Percentiles rank a stretch among this genome's conserved stretches.
Conservation (phyloP, 2,888 invertebrate species). For the Crematogaster levior region DNA sequence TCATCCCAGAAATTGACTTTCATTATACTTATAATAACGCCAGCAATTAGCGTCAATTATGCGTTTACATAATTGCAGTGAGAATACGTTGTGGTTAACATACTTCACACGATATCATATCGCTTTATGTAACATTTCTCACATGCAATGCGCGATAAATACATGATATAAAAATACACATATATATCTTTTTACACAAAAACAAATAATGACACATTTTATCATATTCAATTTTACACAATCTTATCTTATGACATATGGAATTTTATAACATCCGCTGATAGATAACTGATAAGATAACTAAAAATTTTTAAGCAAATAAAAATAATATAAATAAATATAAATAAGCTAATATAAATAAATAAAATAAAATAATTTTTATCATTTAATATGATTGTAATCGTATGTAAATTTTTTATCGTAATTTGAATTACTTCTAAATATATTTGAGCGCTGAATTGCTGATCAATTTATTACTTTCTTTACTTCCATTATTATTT, state of each 20-base stretch:
- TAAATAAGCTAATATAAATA: not conserved
- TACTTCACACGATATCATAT: too few relatives aligned
- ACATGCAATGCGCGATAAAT: not conserved
- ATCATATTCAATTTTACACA: not conserved
- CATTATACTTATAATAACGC: not conserved
- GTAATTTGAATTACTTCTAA: not conserved
- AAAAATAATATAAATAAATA: too few relatives aligned
- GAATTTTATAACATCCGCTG: not conserved
- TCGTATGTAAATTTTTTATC: not conserved
- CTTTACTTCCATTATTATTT: not conserved
- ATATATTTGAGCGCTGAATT: not conserved
- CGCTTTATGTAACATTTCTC: not conserved
- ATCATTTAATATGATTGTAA: not conserved
- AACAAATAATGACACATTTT: not conserved
- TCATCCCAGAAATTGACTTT: not conserved
- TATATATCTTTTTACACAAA: not conserved
- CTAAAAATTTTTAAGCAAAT: not conserved
- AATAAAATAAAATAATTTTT: not conserved
- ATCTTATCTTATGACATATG: not conserved
- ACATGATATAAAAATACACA: not conserved
- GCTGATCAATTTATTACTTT: not conserved
- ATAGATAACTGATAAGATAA: not conserved
- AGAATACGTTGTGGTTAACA: not conserved
- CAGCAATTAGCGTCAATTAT: constrained; percentile 2
- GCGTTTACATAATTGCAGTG: not conserved